phyloP scores from a whole-genome alignment of 2,797 vertebrate species.

The Chelmon rostratus region DNA sequence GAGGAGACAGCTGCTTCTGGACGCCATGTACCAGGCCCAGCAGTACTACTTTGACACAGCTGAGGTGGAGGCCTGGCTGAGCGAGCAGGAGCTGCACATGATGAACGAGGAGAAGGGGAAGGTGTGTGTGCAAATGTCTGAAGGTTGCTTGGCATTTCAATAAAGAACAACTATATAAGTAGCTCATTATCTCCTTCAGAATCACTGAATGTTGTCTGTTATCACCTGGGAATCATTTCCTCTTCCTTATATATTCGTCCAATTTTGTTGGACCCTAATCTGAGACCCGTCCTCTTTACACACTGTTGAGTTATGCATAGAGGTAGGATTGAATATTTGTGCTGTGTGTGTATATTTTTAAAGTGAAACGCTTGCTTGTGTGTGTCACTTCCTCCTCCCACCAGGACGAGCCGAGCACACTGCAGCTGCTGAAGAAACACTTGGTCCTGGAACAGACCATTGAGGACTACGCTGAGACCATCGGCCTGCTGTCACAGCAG shows the following conservation, averaged over 20 bases:
- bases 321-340: background rate
- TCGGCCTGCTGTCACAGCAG: constrained; percentile 93
- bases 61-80: constrained; percentile 95
- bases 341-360: background rate
- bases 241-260: background rate
- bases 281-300: background rate
- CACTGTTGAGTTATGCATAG: background rate
- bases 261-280: background rate
- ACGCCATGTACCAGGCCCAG: constrained; percentile 93
- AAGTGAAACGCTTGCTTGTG: background rate
- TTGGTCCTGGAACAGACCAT: constrained; percentile 92
- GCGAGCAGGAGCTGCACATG: constrained; percentile 96
- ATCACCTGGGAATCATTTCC: background rate
- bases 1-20: constrained; percentile 89
- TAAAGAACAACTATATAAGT: background rate
- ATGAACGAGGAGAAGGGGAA: constrained; percentile 98
- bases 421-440: constrained; percentile 96
- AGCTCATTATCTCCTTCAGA: background rate
- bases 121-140: constrained; percentile 74
- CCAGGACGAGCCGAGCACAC: constrained; percentile 95
- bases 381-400: constrained; percentile 12
- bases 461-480: constrained; percentile 96
- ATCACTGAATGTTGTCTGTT: background rate
- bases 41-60: constrained; percentile 95
- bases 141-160: background rate